Evolutionary conservation across 1,140 invertebrate genomes (phyloP).

Genomic region (Drosophila nikananu): DNA sequence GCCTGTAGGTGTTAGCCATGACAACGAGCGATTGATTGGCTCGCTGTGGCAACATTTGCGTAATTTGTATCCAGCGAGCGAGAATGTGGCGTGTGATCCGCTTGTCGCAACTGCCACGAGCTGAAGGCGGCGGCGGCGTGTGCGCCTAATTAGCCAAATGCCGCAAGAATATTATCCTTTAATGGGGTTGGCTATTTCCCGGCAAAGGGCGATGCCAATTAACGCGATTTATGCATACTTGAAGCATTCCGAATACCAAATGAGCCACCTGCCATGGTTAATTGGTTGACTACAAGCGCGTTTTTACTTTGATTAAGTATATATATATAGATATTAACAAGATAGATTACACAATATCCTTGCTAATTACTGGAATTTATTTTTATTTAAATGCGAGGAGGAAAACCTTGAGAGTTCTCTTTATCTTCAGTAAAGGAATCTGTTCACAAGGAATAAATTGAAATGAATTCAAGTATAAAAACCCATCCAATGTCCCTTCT

Average conservation of each 20-base stretch:
- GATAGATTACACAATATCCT: neutral
- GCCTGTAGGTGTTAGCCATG: constrained; percentile 55
- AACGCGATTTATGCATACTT: constrained; percentile 62
- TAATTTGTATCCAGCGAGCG: constrained; percentile 62
- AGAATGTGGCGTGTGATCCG: constrained; percentile 49
- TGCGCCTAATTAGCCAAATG: constrained; percentile 63
- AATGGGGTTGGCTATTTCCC: constrained; percentile 29
- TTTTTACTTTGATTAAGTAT: constrained; percentile 13
- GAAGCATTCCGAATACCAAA: constrained; percentile 7
- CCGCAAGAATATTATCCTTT: constrained; percentile 65
- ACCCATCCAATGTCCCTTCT: neutral
- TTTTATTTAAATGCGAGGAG: neutral
- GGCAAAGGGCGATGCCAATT: constrained; percentile 53
- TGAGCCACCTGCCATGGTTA: constrained; percentile 3
- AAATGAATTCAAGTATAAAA: neutral
- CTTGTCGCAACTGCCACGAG: constrained; percentile 42
- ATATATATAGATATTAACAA: neutral
- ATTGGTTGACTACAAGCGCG: constrained; percentile 12
- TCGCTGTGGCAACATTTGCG: constrained; percentile 42
- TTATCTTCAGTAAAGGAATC: no score
- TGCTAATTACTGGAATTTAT: neutral
- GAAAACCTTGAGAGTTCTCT: neutral
- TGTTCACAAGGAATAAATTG: no score
- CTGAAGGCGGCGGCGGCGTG: constrained; percentile 25
- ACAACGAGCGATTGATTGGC: constrained; percentile 44